These are phyloP conservation scores for Cephonodes hylas DNA, from an alignment of 2,888 invertebrate genomes.

Conservation along the genomic window DNA sequence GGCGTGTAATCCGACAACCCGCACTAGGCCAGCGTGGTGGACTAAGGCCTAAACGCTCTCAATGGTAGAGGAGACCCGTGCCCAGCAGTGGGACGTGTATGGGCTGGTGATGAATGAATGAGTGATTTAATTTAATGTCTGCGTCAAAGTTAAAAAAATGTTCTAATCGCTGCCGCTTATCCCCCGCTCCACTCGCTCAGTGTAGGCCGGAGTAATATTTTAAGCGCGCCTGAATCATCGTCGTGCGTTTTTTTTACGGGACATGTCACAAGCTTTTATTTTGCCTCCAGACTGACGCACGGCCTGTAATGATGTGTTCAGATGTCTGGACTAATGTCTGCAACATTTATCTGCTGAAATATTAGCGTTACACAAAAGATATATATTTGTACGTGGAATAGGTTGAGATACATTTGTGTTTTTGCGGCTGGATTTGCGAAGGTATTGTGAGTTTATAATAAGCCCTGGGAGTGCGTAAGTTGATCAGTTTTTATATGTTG, in stretches of 20 bases:
- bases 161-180: constrained; percentile 13
- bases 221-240: constrained; percentile 58
- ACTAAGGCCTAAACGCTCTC: no score
- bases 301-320: background rate
- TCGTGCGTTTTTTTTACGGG: constrained; percentile 6
- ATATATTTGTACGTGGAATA: background rate
- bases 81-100: no score
- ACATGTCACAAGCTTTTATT: constrained; percentile 5
- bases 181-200: constrained; percentile 21
- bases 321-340: background rate
- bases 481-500: no score
- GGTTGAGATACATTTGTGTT: background rate
- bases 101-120: no score
- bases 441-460: background rate
- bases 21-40: no score
- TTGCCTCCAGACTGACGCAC: background rate
- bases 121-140: no score
- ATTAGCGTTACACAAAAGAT: background rate
- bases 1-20: no score
- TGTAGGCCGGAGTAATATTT: constrained; percentile 58
- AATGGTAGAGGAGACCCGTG: no score
- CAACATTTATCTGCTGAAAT: background rate
- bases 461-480: no score
- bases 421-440: background rate
- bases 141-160: background rate